Evolutionary conservation across 2,888 invertebrate genomes (phyloP).

Genomic region (Coecobrya sp.): DNA sequence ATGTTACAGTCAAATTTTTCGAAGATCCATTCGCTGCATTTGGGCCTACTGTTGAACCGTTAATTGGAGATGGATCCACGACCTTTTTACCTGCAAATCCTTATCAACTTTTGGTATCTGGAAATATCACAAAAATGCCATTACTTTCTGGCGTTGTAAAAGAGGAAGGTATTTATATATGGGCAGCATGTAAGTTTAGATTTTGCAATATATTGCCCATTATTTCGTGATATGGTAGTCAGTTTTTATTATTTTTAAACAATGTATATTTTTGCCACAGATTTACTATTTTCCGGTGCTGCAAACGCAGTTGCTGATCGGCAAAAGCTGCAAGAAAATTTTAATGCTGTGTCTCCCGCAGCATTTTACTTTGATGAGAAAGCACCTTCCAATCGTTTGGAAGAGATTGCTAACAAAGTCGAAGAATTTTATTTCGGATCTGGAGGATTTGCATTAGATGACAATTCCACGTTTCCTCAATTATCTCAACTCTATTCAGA

Average conservation of each 20-base stretch:
- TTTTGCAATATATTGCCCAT: too few relatives aligned
- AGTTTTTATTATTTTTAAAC: too few relatives aligned
- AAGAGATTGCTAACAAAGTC: constrained; percentile 67
- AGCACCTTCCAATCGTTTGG: constrained; percentile 16
- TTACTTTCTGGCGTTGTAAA: constrained; percentile 62
- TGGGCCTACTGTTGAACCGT: constrained; percentile 74
- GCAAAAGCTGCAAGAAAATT: constrained; percentile 64
- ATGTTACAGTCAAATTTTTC: constrained; percentile 62
- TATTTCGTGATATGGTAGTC: neutral
- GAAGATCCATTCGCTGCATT: constrained; percentile 77
- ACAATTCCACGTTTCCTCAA: constrained; percentile 36
- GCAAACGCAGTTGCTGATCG: constrained; percentile 20
- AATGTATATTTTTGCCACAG: constrained; percentile 28
- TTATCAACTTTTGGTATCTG: constrained; percentile 60
- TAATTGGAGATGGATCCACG: constrained; percentile 7
- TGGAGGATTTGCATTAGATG: constrained; percentile 31
- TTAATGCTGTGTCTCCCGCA: constrained; percentile 61
- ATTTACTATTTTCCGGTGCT: constrained; percentile 2
- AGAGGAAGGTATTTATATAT: constrained; percentile 74
- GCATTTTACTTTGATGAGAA: constrained; percentile 78
- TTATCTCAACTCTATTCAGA: constrained; percentile 64
- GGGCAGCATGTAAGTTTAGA: constrained; percentile 64
- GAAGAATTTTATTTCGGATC: constrained; percentile 74
- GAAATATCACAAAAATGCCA: constrained; percentile 73
- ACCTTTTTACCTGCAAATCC: constrained; percentile 69